Percentiles rank a stretch among this genome's conserved stretches.
These are phyloP conservation scores for Pterocles gutturalis DNA, from an alignment of 2,113 vertebrate genomes.

Conservation along the genomic window DNA sequence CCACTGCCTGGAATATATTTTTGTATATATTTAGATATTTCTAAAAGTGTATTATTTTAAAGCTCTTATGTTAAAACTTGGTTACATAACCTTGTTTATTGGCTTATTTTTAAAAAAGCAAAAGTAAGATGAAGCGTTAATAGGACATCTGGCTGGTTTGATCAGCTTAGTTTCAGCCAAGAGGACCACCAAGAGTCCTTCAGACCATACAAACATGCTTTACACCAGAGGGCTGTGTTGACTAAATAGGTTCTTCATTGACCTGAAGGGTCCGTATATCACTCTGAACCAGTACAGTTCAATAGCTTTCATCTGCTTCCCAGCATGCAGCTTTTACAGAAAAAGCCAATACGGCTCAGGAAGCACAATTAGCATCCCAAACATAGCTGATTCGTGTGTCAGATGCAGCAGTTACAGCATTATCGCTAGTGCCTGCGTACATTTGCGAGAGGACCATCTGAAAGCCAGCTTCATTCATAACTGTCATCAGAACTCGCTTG, in stretches of 20 bases:
- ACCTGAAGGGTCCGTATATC: slow-evolving; percentile 36
- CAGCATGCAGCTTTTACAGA: neutral
- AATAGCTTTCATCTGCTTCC: slow-evolving; percentile 44
- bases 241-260: neutral
- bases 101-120: slow-evolving; percentile 24
- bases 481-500: slow-evolving; percentile 29
- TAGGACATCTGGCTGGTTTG: slow-evolving; percentile 51
- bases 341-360: neutral
- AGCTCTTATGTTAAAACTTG: slow-evolving; percentile 45
- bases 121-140: slow-evolving; percentile 24
- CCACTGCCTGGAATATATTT: neutral
- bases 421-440: neutral
- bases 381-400: neutral
- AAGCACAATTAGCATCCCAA: slow-evolving; percentile 35
- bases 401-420: slow-evolving; percentile 23
- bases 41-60: slow-evolving; percentile 22
- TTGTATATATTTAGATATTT: neutral
- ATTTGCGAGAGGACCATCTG: neutral
- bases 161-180: slow-evolving; percentile 44
- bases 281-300: slow-evolving; percentile 34
- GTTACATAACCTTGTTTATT: slow-evolving; percentile 53
- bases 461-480: slow-evolving; percentile 21
- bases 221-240: neutral
- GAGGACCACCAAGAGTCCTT: slow-evolving; percentile 16
- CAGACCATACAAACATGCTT: neutral